Conservation (phyloP, 2,797 vertebrate genomes). For the Anguilla obscura region DNA sequence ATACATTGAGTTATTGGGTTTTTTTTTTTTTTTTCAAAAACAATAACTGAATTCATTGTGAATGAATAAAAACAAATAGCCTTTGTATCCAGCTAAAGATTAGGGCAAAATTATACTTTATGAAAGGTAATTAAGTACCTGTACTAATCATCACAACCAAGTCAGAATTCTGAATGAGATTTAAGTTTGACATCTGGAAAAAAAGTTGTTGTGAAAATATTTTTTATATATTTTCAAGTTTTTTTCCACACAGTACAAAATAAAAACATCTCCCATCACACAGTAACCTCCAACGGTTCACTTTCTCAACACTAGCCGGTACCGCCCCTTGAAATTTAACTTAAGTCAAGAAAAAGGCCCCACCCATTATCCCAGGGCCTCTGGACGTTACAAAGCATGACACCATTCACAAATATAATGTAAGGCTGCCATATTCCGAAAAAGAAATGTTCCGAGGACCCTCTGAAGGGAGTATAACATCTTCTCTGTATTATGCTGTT, state of each 20-base stretch:
- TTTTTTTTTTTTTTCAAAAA: not conserved
- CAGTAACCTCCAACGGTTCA: not conserved
- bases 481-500: not conserved
- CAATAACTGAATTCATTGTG: not conserved
- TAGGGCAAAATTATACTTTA: not conserved
- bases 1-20: not conserved
- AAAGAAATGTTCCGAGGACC: not conserved
- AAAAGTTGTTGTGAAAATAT: not conserved
- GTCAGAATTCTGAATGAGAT: not conserved
- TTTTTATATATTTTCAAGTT: too few relatives aligned
- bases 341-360: not conserved
- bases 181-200: not conserved
- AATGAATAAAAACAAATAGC: not conserved
- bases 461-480: not conserved
- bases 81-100: not conserved
- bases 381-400: not conserved
- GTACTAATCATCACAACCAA: not conserved
- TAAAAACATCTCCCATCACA: not conserved
- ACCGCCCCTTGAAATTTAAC: not conserved
- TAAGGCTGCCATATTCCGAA: not conserved
- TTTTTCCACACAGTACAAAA: not conserved
- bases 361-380: not conserved
- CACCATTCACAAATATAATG: not conserved
- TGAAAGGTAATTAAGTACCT: not conserved
- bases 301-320: not conserved